Base-by-base conservation (phyloP, 2,113 vertebrate genomes). In the Scomber colias region DNA sequence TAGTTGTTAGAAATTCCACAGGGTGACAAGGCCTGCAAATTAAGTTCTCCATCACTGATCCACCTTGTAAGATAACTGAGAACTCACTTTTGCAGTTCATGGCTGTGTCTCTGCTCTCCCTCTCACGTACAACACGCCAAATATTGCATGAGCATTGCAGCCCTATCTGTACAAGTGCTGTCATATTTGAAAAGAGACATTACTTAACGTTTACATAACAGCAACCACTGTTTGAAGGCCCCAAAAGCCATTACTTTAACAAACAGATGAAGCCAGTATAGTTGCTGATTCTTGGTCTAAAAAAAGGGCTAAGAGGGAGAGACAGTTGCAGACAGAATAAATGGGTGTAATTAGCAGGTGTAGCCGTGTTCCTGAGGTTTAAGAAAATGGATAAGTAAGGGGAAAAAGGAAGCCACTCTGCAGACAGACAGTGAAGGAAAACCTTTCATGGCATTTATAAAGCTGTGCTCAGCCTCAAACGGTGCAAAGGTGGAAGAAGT, bases 401-500 rank as follows among this genome's bases (percentile, higher is more conserved):
- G 49, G 51, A 60, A 30, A 51, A 14, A 56, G 19, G 61, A 56
- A 62, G 53, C 35, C 11, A 24, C 65, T 70, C 19, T 53, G 60
- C 53, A 60, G 64, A 56, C 17, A 49, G 71, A 45, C 9, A 2
- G 30, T 59, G 35, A 30, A 63, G 11, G 5, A 27, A 59, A 68
- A 31, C 60, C 81, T 77, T 79, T 62, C 60, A 35, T 72, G 46
- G 67, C 50, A 79, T 81, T 81, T 85, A 44, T 53, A 74, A 81
- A 79, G 66, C 79, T 75, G 44, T 27, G 53, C 61, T 75, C 70
- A 66, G 82, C 60, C 60, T 75, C 35, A 17, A 49, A 65, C 77
- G 53, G 75, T 80, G 80, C 60, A 82, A 57, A 85, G 71, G 84
- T 83, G 67, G 77, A 71, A 77, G 27, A 81, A 45, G 31, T 71